Base-by-base conservation (phyloP, 2,113 vertebrate genomes). In the Pedionomus torquatus region DNA sequence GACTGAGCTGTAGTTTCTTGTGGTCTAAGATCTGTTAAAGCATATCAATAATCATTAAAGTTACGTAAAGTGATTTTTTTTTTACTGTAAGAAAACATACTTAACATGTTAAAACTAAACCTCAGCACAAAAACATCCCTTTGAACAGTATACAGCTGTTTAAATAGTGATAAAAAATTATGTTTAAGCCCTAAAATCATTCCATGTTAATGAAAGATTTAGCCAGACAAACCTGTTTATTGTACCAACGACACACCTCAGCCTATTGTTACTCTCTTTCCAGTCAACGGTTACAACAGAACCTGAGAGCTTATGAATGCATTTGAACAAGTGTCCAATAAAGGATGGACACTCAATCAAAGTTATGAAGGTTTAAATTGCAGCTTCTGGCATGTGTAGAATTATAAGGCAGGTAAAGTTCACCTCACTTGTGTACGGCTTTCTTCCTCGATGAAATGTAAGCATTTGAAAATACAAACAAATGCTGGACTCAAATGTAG, bases 181-280 rank as follows among this genome's bases (percentile, higher is more conserved):
- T 37, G n/a, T 65, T 93, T 78, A 76, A 88, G 37, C 52, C 77
- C 57, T 91, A 83, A 76, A 87, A 72, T 90, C 54, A 64, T 77
- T 84, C 63, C 72, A 71, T 68, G 57, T 87, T 94, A 87, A 89
- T 17, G 21, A 85, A 83, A 92, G 60, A 83, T 91, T 88, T 70
- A 86, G 80, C 58, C 81, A 95, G 93, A 91, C 95, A 95, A 94
- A 89, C 52, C 60, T 95, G 76, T 96, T 96, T 93, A 95, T 83
- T 90, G 78, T 95, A 94, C 76, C 31, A 70, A 69, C 72, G 72
- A 89, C 90, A 87, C 69, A 88, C 54, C 82, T 95, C 37, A n/a
- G 37, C 74, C 65, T 65, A 66, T 72, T 95, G 78, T 93, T 86
- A 81, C 51, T 54, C 72, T 94, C 23, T 92, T 97, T 95, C 94